Evolutionary conservation across 2,888 invertebrate genomes (phyloP).

Genomic region (Agrotis ipsilon): DNA sequence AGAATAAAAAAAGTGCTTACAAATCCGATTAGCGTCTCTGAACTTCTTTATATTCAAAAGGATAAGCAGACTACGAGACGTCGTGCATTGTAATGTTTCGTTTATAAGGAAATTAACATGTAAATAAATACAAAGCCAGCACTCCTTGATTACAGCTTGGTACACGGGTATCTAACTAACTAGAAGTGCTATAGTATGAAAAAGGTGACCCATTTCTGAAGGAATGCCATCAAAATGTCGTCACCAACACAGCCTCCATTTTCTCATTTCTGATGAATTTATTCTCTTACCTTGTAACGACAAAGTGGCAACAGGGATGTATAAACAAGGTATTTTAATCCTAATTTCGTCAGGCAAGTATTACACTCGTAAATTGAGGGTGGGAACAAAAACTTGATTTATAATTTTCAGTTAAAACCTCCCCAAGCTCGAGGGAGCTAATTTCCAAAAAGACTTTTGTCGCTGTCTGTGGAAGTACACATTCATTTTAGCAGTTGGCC

Average conservation of each 20-base stretch:
- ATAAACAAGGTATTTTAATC: conserved; percentile 65
- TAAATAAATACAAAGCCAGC: conserved; percentile 51
- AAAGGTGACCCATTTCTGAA: conserved; percentile 44
- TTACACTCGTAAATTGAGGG: conserved; percentile 61
- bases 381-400: conserved; percentile 79
- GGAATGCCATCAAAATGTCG: conserved; percentile 51
- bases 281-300: conserved; percentile 55
- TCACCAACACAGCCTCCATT: conserved; percentile 35
- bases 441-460: conserved; percentile 81
- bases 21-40: conserved; percentile 58
- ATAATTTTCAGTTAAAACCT: conserved; percentile 76
- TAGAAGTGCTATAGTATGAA: conserved; percentile 12
- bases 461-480: conserved; percentile 71
- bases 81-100: conserved; percentile 50
- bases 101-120: conserved; percentile 57
- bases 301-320: conserved; percentile 59
- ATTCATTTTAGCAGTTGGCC: conserved; percentile 73
- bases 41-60: conserved; percentile 54
- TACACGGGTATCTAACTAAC: conserved; percentile 14
- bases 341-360: conserved; percentile 64
- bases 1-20: conserved; percentile 47
- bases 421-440: conserved; percentile 73
- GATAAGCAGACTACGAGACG: conserved; percentile 39
- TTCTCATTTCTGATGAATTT: conserved; percentile 58
- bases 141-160: conserved; percentile 33